Evolutionary conservation across 2,888 invertebrate species (phyloP).

Genomic region (Hoplodrina ambigua): DNA sequence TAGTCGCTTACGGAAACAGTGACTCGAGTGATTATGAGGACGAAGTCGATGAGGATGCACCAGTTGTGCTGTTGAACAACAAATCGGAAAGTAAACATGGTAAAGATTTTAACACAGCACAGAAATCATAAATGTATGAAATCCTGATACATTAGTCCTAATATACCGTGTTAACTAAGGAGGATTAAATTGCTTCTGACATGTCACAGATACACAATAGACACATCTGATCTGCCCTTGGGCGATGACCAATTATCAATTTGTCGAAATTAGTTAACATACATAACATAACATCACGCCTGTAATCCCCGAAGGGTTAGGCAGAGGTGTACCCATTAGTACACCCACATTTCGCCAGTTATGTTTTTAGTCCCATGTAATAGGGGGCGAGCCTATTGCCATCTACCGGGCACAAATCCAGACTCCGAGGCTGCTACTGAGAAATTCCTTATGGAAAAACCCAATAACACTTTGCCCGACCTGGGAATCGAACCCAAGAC

Average conservation of each 20-base stretch:
- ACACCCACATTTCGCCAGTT: no score
- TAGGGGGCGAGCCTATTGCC: no score
- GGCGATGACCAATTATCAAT: not conserved
- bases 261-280: not conserved
- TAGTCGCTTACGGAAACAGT: constrained; percentile 92
- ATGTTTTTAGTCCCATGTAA: no score
- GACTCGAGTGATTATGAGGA: constrained; percentile 85
- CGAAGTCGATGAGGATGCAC: constrained; percentile 68
- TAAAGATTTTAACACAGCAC: constrained; percentile 7
- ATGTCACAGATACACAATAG: not conserved
- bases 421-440: no score
- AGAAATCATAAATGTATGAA: not conserved
- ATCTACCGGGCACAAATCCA: no score
- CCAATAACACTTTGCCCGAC: no score
- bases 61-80: constrained; percentile 68
- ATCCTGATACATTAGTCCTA: not conserved
- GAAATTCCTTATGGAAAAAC: no score
- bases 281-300: no score
- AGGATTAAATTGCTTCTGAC: not conserved
- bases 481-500: no score
- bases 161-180: not conserved
- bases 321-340: no score
- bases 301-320: no score
- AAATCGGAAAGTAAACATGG: constrained; percentile 63
- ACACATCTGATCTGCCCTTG: not conserved